phyloP scores from a whole-genome alignment of 2,888 invertebrate species.

The Acanthococcus lagerstroemiae region DNA sequence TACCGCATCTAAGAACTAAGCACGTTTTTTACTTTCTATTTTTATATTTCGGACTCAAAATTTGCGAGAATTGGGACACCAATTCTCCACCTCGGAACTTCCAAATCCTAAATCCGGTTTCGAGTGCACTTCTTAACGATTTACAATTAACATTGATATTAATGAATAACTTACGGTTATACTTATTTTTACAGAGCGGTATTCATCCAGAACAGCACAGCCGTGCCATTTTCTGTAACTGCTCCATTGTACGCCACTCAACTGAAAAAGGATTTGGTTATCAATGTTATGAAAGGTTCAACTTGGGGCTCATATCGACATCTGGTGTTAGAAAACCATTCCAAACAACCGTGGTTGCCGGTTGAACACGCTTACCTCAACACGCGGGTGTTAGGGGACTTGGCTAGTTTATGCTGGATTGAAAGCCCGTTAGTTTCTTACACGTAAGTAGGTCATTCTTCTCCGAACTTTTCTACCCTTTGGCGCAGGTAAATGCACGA shows the following conservation, averaged over 20 bases:
- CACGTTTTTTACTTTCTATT: no score
- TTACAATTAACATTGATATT: no score
- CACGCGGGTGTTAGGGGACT: constrained; percentile 81
- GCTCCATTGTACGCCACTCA: constrained; percentile 54
- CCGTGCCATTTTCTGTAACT: constrained; percentile 50
- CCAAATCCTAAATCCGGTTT: no score
- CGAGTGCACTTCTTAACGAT: no score
- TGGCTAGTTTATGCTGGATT: constrained; percentile 86
- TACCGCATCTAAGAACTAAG: no score
- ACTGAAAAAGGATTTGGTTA: constrained; percentile 63
- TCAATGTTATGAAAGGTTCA: constrained; percentile 69
- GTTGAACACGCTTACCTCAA: constrained; percentile 94
- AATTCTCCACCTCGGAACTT: no score
- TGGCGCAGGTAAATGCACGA: constrained; percentile 8
- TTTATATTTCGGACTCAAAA: no score
- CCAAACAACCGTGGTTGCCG: constrained; percentile 43
- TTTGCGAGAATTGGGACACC: no score
- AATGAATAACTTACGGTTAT: no score
- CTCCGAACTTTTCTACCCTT: no score
- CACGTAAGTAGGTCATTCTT: no score
- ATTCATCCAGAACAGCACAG: constrained; percentile 56
- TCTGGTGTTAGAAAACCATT: constrained; percentile 51
- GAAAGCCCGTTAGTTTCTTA: constrained; percentile 67
- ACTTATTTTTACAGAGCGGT: constrained; percentile 47
- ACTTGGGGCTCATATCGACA: constrained; percentile 82